phyloP scores from a whole-genome alignment of 1,140 invertebrate genomes.

The Eulimnadia texana region DNA sequence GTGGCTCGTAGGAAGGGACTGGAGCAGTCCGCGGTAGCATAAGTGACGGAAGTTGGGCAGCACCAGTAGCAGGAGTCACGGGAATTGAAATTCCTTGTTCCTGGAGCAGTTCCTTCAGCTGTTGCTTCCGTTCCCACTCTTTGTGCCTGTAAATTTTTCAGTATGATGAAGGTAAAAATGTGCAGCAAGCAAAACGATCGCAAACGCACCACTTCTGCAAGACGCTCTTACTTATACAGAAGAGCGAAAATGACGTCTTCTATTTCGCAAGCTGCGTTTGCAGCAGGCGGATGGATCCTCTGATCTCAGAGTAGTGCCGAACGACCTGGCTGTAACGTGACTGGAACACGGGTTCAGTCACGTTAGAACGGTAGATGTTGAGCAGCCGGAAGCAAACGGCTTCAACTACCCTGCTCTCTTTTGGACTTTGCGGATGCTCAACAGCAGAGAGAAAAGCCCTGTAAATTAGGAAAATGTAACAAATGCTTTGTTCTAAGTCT shows the following conservation, averaged over 20 bases:
- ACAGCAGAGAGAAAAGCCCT: background rate
- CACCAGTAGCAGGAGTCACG: background rate
- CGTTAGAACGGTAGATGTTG: background rate
- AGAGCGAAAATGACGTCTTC: background rate
- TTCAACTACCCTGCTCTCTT: background rate
- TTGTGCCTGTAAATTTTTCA: background rate
- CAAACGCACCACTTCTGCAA: background rate
- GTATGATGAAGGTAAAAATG: background rate
- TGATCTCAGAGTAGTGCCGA: background rate
- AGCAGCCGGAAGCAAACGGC: background rate
- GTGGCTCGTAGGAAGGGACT: background rate
- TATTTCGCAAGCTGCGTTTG: background rate
- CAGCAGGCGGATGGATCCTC: background rate
- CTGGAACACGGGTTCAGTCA: background rate
- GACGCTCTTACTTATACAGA: background rate
- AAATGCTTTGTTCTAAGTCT: background rate
- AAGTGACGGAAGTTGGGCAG: background rate
- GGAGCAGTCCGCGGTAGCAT: background rate
- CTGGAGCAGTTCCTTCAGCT: background rate
- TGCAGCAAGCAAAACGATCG: background rate
- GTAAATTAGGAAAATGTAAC: background rate
- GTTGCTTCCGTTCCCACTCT: background rate
- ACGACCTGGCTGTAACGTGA: background rate
- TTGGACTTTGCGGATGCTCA: background rate
- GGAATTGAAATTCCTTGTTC: background rate